Base-by-base conservation (phyloP, 2,113 vertebrate genomes). In the Neogale vison region DNA sequence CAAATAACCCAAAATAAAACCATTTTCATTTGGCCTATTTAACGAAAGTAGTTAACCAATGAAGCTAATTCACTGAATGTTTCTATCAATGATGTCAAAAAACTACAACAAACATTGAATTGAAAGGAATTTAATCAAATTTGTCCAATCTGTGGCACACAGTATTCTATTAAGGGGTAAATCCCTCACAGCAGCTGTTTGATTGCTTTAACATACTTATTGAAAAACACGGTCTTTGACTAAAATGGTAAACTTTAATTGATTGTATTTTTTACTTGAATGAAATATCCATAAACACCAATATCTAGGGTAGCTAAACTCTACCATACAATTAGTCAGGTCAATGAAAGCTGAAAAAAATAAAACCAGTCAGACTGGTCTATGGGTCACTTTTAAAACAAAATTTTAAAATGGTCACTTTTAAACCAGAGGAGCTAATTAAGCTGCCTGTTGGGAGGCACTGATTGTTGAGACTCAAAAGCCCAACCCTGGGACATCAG, bases 221-320 rank as follows among this genome's bases (percentile, higher is more conserved):
- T 83, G 34, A 42, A 59, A 74, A 94, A 55, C 55, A 47, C 50
- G 77, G 23, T 57, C 29, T 95, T 77, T 74, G n/a, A 79, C 24
- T 77, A 59, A 96, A 77, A 83, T 52, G 29, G 42, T 47, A 93
- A 95, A 61, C 13, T 82, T 61, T 39, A 76, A 93, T 29, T 81
- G 59, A 71, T 42, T 76, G 26, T 13, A 36, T 83, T 87, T 88
- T 97, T 94, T 88, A 81, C 39, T n/a, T 77, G 88, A 94, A 76
- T 11, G 3, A 83, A 93, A 90, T 85, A 18, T 17, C 18, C 24
- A 84, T 59, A 34, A 50, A 82, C 79, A 71, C 57, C 7, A 61
- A 45, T 77, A 84, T 42, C 15, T 69, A 0, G 36, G 69, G 18
- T 61, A 50, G 34, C 24, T 67, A 20, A 1, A 72, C 6, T 95